Conservation (phyloP, 2,888 invertebrate species). For the Melanargia galathea region DNA sequence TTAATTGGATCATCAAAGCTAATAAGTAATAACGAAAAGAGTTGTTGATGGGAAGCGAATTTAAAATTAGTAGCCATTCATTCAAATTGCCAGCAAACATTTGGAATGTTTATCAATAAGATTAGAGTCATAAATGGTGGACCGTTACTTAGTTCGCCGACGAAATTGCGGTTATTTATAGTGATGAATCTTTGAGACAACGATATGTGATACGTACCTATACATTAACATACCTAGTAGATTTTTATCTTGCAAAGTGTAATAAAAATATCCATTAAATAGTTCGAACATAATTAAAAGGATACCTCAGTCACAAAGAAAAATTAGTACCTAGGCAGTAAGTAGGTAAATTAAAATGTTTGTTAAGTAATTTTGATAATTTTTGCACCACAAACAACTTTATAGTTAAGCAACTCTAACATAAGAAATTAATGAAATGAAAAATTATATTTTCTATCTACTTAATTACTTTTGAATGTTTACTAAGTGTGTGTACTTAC, state of each 20-base stretch:
- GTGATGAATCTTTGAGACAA: slow-evolving; percentile 25
- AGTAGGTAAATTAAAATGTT: no score
- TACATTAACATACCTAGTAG: slow-evolving; percentile 6
- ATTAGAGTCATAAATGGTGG: slow-evolving; percentile 31
- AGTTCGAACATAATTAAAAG: not conserved
- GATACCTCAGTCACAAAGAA: not conserved
- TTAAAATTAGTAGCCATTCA: slow-evolving; percentile 35
- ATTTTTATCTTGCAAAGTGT: slow-evolving; percentile 7
- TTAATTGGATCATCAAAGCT: slow-evolving; percentile 35
- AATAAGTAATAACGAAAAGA: slow-evolving; percentile 30
- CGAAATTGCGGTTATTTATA: slow-evolving; percentile 32
- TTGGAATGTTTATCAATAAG: slow-evolving; percentile 30
- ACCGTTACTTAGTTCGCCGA: slow-evolving; percentile 36
- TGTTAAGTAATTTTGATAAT: no score
- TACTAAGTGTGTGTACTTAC: no score
- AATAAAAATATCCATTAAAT: slow-evolving; percentile 20
- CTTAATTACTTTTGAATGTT: no score
- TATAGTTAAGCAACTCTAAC: no score
- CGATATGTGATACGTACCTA: slow-evolving; percentile 19
- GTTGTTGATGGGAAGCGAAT: slow-evolving; percentile 30
- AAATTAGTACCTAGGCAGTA: not conserved
- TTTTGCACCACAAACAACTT: no score
- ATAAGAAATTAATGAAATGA: no score
- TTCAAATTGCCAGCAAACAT: slow-evolving; percentile 35
- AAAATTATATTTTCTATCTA: no score